These are phyloP conservation scores for Chymomyza costata DNA, from an alignment of 1,140 invertebrate genomes.

Conservation along the genomic window DNA sequence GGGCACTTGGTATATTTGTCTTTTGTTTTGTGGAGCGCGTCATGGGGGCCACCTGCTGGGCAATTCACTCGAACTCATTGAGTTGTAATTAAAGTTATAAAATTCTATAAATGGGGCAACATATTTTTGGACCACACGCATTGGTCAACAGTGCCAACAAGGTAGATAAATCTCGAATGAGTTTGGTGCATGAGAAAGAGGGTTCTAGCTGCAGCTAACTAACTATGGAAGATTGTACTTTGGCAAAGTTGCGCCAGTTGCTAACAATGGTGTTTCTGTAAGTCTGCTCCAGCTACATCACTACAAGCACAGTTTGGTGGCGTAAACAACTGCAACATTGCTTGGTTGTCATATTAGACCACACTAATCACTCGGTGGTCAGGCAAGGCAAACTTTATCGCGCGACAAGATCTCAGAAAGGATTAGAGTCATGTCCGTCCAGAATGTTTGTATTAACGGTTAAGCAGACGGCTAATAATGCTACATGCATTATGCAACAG, in stretches of 20 bases:
- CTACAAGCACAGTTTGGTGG: slow-evolving; percentile 51
- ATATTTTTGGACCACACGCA: slow-evolving; percentile 52
- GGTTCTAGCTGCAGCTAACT: no score
- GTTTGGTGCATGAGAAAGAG: no score
- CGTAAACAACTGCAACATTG: slow-evolving; percentile 37
- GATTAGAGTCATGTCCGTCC: slow-evolving; percentile 58
- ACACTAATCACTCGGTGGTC: slow-evolving; percentile 63
- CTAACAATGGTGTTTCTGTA: slow-evolving; percentile 14
- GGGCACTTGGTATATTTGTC: neutral
- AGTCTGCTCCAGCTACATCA: slow-evolving; percentile 70
- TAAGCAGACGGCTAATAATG: slow-evolving; percentile 14
- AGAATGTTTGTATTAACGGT: slow-evolving; percentile 44
- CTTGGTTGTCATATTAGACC: slow-evolving; percentile 64
- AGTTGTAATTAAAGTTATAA: slow-evolving; percentile 54
- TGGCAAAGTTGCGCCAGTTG: slow-evolving; percentile 5
- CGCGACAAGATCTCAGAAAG: slow-evolving; percentile 63
- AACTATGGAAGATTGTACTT: slow-evolving; percentile 18
- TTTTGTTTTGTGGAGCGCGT: slow-evolving; percentile 8
- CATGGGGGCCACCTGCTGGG: slow-evolving; percentile 53
- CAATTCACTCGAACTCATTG: slow-evolving; percentile 60
- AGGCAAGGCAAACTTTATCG: slow-evolving; percentile 60
- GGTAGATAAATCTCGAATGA: no score
- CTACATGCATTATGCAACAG: no score
- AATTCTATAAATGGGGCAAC: no score
- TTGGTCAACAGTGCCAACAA: slow-evolving; percentile 21